These are phyloP conservation scores for Polydrusus cervinus DNA, from an alignment of 2,888 invertebrate genomes.

Conservation along the genomic window DNA sequence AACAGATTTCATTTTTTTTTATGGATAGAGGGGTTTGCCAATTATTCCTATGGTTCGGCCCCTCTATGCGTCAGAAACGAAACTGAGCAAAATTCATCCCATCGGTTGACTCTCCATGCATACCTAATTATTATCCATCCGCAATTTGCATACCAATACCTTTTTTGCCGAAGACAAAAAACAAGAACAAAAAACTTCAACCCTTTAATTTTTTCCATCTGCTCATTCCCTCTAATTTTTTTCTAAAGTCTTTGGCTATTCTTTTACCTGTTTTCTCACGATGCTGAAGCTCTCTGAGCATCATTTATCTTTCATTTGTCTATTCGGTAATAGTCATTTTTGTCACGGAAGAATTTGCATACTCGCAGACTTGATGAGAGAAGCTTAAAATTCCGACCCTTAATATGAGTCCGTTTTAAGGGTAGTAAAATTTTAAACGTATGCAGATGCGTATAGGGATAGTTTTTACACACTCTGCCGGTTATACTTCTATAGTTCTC, in stretches of 20 bases:
- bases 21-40: no score
- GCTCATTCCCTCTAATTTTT: slow-evolving; percentile 52
- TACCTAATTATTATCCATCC: slow-evolving; percentile 32
- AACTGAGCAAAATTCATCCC: slow-evolving; percentile 6
- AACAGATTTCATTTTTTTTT: no score
- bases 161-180: slow-evolving; percentile 54
- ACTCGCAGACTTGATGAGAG: slow-evolving; percentile 50
- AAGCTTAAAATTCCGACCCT: slow-evolving; percentile 33
- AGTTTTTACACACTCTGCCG: slow-evolving; percentile 36
- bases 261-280: slow-evolving; percentile 57
- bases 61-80: neutral
- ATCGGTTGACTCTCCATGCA: slow-evolving; percentile 7
- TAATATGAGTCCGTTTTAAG: slow-evolving; percentile 5
- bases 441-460: slow-evolving; percentile 42
- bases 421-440: slow-evolving; percentile 23
- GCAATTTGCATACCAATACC: slow-evolving; percentile 41
- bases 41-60: no score
- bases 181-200: slow-evolving; percentile 40
- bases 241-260: slow-evolving; percentile 54
- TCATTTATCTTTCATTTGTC: slow-evolving; percentile 60
- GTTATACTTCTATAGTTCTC: slow-evolving; percentile 41
- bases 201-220: slow-evolving; percentile 57
- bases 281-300: slow-evolving; percentile 52
- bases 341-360: slow-evolving; percentile 56
- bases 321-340: slow-evolving; percentile 54